phyloP scores from a whole-genome alignment of 2,113 vertebrate species.

The Phylloscopus trochilus region DNA sequence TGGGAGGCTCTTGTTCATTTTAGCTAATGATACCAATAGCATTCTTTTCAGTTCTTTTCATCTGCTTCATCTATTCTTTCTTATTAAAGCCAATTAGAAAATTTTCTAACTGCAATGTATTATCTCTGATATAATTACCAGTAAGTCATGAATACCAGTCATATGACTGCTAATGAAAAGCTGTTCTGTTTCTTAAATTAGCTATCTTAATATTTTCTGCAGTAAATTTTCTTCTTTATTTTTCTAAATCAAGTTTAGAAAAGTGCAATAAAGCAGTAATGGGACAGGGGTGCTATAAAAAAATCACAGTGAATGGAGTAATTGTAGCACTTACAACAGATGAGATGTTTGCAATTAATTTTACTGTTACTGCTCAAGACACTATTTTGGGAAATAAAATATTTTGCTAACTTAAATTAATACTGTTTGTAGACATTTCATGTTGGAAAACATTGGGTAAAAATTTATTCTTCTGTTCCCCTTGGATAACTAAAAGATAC shows the following conservation, averaged over 20 bases:
- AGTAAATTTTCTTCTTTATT: slow-evolving; percentile 27
- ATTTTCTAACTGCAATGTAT: slow-evolving; percentile 7
- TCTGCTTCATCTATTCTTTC: slow-evolving; percentile 9
- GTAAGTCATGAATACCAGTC: slow-evolving; percentile 26
- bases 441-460: neutral
- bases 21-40: neutral
- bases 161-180: slow-evolving; percentile 42
- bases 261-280: slow-evolving; percentile 1
- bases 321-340: slow-evolving; percentile 15
- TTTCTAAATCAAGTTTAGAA: slow-evolving; percentile 21
- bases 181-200: slow-evolving; percentile 48
- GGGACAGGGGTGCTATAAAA: slow-evolving; percentile 17
- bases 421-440: neutral
- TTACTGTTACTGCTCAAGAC: neutral
- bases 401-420: slow-evolving; percentile 24
- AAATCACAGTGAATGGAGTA: neutral
- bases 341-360: slow-evolving; percentile 38
- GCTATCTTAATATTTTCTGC: slow-evolving; percentile 32
- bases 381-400: slow-evolving; percentile 30
- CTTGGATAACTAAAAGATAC: neutral
- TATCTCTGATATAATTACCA: slow-evolving; percentile 53
- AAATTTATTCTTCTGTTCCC: neutral
- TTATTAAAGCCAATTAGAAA: slow-evolving; percentile 37
- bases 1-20: neutral
- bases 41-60: slow-evolving; percentile 19